phyloP scores from a whole-genome alignment of 2,797 vertebrate species.

The Melanotaenia nigrans region DNA sequence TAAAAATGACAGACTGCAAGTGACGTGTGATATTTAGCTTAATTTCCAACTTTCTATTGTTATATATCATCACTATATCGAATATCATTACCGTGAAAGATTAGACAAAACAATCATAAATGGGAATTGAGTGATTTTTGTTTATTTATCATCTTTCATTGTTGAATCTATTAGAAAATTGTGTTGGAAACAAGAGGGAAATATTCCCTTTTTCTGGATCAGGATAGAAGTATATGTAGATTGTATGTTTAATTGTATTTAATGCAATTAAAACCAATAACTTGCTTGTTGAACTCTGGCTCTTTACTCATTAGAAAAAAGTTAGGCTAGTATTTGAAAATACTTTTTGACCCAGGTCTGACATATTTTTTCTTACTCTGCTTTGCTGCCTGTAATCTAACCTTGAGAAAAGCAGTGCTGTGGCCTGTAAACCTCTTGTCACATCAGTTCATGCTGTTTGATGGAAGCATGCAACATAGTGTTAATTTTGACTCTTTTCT shows the following conservation, averaged over 20 bases:
- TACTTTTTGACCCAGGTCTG: conserved; percentile 43
- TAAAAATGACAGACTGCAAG: background rate
- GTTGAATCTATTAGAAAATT: background rate
- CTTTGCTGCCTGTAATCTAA: conserved; percentile 37
- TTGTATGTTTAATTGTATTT: background rate
- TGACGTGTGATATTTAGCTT: background rate
- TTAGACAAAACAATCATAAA: background rate
- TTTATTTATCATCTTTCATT: too few relatives aligned
- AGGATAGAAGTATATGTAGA: background rate
- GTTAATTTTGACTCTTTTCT: conserved; percentile 82
- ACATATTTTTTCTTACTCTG: background rate
- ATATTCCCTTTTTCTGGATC: background rate
- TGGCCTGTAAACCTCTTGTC: conserved; percentile 50
- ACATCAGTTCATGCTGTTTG: conserved; percentile 58
- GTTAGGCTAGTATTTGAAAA: conserved; percentile 41
- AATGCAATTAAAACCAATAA: background rate
- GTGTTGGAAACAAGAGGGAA: background rate
- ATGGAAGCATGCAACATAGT: conserved; percentile 73
- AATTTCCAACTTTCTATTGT: background rate
- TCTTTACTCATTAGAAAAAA: background rate
- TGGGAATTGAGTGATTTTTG: background rate
- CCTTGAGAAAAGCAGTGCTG: conserved; percentile 30
- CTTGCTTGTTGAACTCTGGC: conserved; percentile 14
- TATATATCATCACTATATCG: background rate
- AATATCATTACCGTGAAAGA: background rate